Conservation (phyloP, 2,113 vertebrate species). For the Platysteira castanea region DNA sequence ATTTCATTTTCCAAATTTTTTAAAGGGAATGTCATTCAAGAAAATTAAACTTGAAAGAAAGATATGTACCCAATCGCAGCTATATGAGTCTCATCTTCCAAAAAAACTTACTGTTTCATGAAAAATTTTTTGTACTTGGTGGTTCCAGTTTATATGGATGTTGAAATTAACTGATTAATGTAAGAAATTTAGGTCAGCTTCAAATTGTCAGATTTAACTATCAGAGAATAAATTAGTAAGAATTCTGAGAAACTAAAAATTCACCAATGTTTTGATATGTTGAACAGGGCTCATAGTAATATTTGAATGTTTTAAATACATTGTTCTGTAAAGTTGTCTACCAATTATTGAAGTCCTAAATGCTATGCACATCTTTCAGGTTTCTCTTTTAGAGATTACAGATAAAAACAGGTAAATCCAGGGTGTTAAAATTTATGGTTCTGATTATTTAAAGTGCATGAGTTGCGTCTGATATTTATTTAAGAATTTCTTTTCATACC, state of each 20-base stretch:
- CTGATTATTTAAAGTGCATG: background rate
- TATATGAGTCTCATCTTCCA: background rate
- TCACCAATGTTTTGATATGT: background rate
- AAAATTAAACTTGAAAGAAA: background rate
- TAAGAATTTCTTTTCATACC: background rate
- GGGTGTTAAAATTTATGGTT: background rate
- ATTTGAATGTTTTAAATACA: background rate
- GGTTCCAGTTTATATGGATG: background rate
- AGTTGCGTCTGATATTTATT: background rate
- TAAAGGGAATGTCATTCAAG: background rate
- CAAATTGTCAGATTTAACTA: background rate
- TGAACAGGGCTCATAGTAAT: background rate
- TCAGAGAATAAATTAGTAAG: background rate
- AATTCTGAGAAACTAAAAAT: background rate
- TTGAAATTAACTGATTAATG: background rate
- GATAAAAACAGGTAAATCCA: background rate
- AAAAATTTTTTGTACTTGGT: background rate
- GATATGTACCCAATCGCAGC: background rate
- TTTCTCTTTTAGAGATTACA: background rate
- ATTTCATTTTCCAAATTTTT: background rate
- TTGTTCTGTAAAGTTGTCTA: background rate
- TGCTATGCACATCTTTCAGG: background rate
- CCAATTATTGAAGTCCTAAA: background rate
- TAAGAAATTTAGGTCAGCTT: background rate
- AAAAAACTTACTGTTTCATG: background rate